Evolutionary conservation across 2,797 vertebrate species (phyloP), one percentile per base, ranked within the genome.

Genomic region (Micrastur ruficollis): DNA sequence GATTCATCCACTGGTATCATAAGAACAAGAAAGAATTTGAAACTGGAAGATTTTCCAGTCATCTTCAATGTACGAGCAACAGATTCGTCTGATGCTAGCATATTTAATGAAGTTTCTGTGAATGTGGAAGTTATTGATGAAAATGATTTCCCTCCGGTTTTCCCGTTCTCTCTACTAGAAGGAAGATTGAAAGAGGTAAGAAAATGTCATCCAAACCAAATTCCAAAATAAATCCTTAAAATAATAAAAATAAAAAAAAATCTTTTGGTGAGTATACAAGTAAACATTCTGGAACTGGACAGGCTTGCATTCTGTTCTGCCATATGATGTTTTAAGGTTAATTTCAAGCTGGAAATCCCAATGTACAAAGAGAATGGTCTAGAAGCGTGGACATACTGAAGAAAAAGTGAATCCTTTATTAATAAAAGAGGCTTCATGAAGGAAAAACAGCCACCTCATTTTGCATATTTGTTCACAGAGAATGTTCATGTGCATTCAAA

Each of bases 121-220:
- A 75, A 18, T 3, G 94, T 96, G 46, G 87, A 94, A 89, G 81
- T 96, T 47, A 78, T 89, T 3, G 93, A 97, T 82, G 90, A 96
- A 90, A 97, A 97, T 10, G 4, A 97, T 53, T 97, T 95, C 55
- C n/a, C 97, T 25, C 97, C 97, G 0, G 63, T 96, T 83, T 98
- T 98, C 70, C 75, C 95, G 52, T 95, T 73, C 9, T 67, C 89
- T 82, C 40, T 97, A 14, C 34, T 97, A 22, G 95, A 96, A 93
- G 52, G 36, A 53, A 84, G 4, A 18, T 5, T 97, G 81, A 34
- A 96, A 82, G 97, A 97, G 96, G 97, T 97, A 94, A 97, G 97
- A 86, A 85, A 85, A 89, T 29, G 14, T 50, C 52, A 31, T 34
- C n/a, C 36, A 68, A 65, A 81, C 16, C 3, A 20, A 84, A 89